Conservation (phyloP, 2,888 invertebrate species). For the Blera fallax region DNA sequence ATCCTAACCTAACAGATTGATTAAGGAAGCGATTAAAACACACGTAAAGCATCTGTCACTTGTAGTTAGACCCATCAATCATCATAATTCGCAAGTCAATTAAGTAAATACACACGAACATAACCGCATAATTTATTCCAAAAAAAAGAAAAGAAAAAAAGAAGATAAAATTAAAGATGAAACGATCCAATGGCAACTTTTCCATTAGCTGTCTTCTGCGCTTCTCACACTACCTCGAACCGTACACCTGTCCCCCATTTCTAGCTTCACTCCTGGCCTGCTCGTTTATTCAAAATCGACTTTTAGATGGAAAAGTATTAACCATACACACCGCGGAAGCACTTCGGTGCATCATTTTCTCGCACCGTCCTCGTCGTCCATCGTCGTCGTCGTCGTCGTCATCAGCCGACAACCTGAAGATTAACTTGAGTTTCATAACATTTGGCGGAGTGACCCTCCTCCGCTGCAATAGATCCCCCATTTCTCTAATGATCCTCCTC, state of each 20-base stretch:
- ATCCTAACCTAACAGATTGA: slow-evolving; percentile 24
- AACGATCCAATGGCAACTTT: slow-evolving; percentile 56
- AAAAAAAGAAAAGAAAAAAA: neutral
- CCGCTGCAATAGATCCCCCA: neutral
- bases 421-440: slow-evolving; percentile 66
- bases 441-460: neutral
- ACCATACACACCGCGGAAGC: slow-evolving; percentile 57
- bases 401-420: slow-evolving; percentile 43
- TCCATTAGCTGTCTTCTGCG: slow-evolving; percentile 33
- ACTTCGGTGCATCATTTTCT: slow-evolving; percentile 41
- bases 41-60: slow-evolving; percentile 28
- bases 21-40: slow-evolving; percentile 57
- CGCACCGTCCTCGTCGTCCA: neutral
- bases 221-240: slow-evolving; percentile 36
- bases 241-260: neutral
- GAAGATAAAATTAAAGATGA: neutral
- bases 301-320: slow-evolving; percentile 36
- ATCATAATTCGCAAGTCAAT: slow-evolving; percentile 54
- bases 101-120: slow-evolving; percentile 42
- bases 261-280: neutral
- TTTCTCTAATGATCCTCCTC: slow-evolving; percentile 16
- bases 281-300: slow-evolving; percentile 45
- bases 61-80: slow-evolving; percentile 47
- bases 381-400: no score
- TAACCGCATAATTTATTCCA: slow-evolving; percentile 19